phyloP scores from a whole-genome alignment of 2,113 vertebrate species.

The Oriolus oriolus region DNA sequence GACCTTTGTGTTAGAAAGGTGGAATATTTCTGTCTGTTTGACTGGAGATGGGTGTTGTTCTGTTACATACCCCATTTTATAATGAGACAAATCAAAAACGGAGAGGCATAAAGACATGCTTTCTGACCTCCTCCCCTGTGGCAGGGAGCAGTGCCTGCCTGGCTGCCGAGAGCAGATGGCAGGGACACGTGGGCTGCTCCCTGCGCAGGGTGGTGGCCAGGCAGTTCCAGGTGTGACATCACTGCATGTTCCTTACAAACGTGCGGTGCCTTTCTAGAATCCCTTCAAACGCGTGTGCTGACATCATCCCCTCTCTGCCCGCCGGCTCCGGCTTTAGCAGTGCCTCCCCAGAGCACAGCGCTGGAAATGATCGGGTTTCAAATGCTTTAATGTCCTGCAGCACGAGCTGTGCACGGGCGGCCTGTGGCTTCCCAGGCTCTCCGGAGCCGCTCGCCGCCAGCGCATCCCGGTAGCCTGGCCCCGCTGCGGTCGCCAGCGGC shows the following conservation, averaged over 20 bases:
- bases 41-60: neutral
- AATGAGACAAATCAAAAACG: neutral
- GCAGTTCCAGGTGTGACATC: neutral
- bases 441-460: neutral
- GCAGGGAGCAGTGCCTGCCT: neutral
- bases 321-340: neutral
- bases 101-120: neutral
- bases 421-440: neutral
- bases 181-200: neutral
- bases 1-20: neutral
- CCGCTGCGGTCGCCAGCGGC: neutral
- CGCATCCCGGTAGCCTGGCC: neutral
- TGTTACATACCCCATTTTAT: neutral
- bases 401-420: neutral
- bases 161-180: neutral
- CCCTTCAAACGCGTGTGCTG: neutral
- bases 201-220: rapidly evolving
- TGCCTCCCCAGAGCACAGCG: neutral
- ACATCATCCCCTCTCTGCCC: neutral
- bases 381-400: neutral
- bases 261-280: neutral
- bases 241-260: neutral
- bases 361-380: neutral
- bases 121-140: rapidly evolving
- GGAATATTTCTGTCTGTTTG: neutral